Percentiles rank a stretch among this genome's conserved stretches.
Evolutionary conservation across 2,797 vertebrate genomes (phyloP).

Genomic region (Gobionotothen gibberifrons): DNA sequence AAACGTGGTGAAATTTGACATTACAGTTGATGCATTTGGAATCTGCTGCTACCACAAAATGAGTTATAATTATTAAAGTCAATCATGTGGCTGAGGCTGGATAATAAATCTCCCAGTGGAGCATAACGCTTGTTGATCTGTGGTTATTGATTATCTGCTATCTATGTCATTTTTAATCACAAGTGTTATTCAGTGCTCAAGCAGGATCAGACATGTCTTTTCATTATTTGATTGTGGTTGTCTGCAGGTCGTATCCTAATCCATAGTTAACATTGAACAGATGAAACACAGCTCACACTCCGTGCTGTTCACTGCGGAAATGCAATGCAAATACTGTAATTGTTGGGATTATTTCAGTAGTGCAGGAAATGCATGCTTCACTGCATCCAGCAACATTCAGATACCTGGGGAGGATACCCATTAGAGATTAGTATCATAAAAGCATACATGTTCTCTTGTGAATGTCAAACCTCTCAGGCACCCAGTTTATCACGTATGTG

Average conservation of each 20-base stretch:
- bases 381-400: constrained; percentile 22
- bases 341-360: constrained; percentile 27
- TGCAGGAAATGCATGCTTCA: background rate
- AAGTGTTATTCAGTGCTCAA: constrained; percentile 15
- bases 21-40: constrained; percentile 17
- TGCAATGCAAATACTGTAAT: constrained; percentile 28
- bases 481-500: constrained; percentile 35
- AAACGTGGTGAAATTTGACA: constrained; percentile 9
- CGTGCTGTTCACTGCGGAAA: constrained; percentile 6
- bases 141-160: constrained; percentile 35
- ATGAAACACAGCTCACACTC: background rate
- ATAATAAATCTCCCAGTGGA: constrained; percentile 12
- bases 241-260: constrained; percentile 19
- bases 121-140: constrained; percentile 29
- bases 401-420: constrained; percentile 37
- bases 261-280: constrained; percentile 1
- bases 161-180: constrained; percentile 36
- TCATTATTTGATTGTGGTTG: constrained; percentile 18
- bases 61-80: constrained; percentile 39
- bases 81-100: constrained; percentile 25
- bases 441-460: constrained; percentile 58
- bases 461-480: constrained; percentile 58
- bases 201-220: background rate
- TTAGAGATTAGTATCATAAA: constrained; percentile 53
- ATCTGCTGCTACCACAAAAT: constrained; percentile 17